Evolutionary conservation across 2,113 vertebrate genomes (phyloP), one percentile per base, ranked within the genome.

Genomic region (Hippoglossus stenolepis): DNA sequence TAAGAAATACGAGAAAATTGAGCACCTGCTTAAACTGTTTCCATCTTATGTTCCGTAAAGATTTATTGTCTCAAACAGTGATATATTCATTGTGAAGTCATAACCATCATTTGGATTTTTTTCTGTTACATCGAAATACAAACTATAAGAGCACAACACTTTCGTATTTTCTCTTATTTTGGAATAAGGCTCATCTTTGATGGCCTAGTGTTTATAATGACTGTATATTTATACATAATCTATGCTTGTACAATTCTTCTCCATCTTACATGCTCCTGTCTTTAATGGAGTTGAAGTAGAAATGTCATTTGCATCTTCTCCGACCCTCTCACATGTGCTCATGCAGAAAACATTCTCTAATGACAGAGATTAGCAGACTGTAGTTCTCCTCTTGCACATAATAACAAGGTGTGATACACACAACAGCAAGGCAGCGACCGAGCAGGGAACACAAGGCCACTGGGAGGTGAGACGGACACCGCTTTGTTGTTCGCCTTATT

Each of bases 361-460:
- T 91, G 71, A 79, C 24, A 84, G 65, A 53, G 35, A 69, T 72
- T 45, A 84, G 54, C 40, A 13, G 23, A 7, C 21, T 15, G 59
- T 63, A 70, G 59, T 85, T 54, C 26, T 75, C 7, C 35, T 35
- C 28, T 59, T 56, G 51, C 59, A 65, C 21, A 62, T 75, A 71
- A 75, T 87, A 38, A 75, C 18, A 51, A 80, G 64, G 69, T 80
- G 54, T 20, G 47, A 62, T 24, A 23, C 38, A 24, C 53, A 28
- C 1, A 26, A 51, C 73, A 83, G 62, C 20, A 6, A 65, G 80
- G 71, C 58, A 35, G 20, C 14, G 11, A 3, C 40, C 10, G 40
- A 12, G 40, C 40, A 38, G 0, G 47, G 15, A 59, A 38, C 35
- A 45, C 54, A 49, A 12, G 26, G 40, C 51, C 65, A 21, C 10